Evolutionary conservation across 1,140 invertebrate species (phyloP), one percentile per base, ranked within the genome.

Genomic region (Catajapyx aquilonaris): DNA sequence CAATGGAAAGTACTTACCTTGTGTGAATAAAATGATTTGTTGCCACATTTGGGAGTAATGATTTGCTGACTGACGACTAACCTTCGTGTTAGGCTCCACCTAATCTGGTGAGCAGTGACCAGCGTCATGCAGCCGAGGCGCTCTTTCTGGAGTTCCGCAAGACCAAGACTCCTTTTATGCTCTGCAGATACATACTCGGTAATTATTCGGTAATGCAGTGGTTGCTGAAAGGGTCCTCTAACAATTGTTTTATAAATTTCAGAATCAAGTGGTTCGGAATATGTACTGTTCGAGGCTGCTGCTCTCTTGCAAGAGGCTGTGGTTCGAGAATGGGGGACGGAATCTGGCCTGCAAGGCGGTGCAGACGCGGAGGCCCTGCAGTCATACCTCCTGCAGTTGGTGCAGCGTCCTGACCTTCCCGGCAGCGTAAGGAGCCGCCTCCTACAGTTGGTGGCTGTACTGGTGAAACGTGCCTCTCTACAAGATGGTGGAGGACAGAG

Each of bases 251-350:
- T 18, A 13, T 2, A 41, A 16, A 16, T 50, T 44, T 20, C 52
- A 69, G 83, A 87, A 57, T 73, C 68, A 25, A 76, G 72, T 40
- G 61, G 66, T 37, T 69, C 73, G 40, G 79, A 83, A 48, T 84
- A 81, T 64, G 78, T 90, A 4, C 52, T 86, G 33, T 90, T 87
- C 62, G 84, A 90, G 61, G 70, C 79, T 42, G 80, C 76, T 4
- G 72, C 73, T 38, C 65, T 86, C n/a, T 58, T 93, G 38, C 86
- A 85, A 57, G 68, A 73, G 45, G 76, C 78, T 19, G 53, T 90
- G 5, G 73, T 88, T 34, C 63, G 76, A 53, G 81, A 88, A 63
- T 88, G 84, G 84, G 57, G n/a, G n/a, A n/a, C n/a, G n/a, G n/a
- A n/a, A n/a, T n/a, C 61, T 13, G 55, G 70, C 42, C 47, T 88